Conservation (phyloP, 2,888 invertebrate genomes). For the Cataglyphis altisquamis region DNA sequence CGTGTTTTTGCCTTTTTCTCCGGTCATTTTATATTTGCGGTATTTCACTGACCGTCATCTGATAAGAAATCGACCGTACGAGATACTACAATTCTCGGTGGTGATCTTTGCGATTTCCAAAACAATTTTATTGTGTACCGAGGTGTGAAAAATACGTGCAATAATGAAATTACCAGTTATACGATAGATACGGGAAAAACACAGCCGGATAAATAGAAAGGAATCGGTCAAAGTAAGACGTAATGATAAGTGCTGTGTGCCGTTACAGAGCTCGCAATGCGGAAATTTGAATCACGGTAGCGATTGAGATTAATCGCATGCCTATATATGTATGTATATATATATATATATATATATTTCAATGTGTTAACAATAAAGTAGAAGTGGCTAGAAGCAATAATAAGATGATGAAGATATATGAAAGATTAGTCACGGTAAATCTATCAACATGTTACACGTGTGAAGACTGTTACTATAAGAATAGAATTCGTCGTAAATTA, state of each 20-base stretch:
- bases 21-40: constrained; percentile 3
- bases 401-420: constrained; percentile 39
- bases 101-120: constrained; percentile 52
- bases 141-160: constrained; percentile 12
- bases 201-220: not conserved
- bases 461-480: not conserved
- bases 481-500: constrained; percentile 5
- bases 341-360: not conserved
- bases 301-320: constrained; percentile 50
- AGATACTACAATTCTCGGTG: constrained; percentile 32
- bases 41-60: constrained; percentile 33
- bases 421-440: constrained; percentile 31
- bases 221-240: not conserved
- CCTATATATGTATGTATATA: not conserved
- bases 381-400: constrained; percentile 17
- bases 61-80: constrained; percentile 20
- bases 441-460: constrained; percentile 15
- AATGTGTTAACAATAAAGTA: constrained; percentile 16
- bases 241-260: not conserved
- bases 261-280: constrained; percentile 1
- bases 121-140: constrained; percentile 38
- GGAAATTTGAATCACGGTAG: constrained; percentile 42
- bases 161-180: constrained; percentile 38
- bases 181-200: constrained; percentile 1
- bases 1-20: constrained; percentile 31